Evolutionary conservation across 1,140 invertebrate genomes (phyloP).

Genomic region (Arion vulgaris): DNA sequence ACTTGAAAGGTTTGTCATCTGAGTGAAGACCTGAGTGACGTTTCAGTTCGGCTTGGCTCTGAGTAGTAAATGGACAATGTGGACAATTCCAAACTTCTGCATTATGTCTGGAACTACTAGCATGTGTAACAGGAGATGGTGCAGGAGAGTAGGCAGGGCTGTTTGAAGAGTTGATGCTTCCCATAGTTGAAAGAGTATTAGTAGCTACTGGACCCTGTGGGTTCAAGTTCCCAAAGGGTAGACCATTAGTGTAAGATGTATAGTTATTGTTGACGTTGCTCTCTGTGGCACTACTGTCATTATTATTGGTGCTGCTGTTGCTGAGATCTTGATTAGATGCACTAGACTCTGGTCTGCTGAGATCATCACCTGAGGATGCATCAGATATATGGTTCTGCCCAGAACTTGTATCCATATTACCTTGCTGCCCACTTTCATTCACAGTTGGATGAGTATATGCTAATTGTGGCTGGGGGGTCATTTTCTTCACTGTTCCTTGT

Average conservation of each 20-base stretch:
- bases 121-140: not conserved
- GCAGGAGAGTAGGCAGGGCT: slow-evolving; percentile 15
- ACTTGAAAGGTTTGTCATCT: slow-evolving; percentile 70
- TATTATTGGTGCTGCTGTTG: slow-evolving; percentile 12
- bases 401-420: not conserved
- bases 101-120: slow-evolving; percentile 46
- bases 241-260: slow-evolving; percentile 15
- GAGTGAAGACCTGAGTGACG: slow-evolving; percentile 70
- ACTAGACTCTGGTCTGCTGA: slow-evolving; percentile 16
- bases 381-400: not conserved
- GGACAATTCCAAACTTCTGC: slow-evolving; percentile 54
- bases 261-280: slow-evolving; percentile 37
- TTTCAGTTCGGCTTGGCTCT: slow-evolving; percentile 68
- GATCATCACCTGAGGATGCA: slow-evolving; percentile 20
- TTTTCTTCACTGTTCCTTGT: slow-evolving; percentile 50
- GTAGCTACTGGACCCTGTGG: not conserved
- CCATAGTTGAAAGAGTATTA: not conserved
- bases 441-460: slow-evolving; percentile 20
- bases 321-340: slow-evolving; percentile 20
- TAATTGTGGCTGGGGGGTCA: slow-evolving; percentile 47
- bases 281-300: slow-evolving; percentile 1
- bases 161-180: not conserved
- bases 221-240: slow-evolving; percentile 7
- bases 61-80: slow-evolving; percentile 69
- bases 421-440: slow-evolving; percentile 29